Percentiles rank a stretch among this genome's conserved stretches.
Conservation (phyloP, 37 sponge, comb jelly and placozoan genomes). For the Bolinopsis microptera region DNA sequence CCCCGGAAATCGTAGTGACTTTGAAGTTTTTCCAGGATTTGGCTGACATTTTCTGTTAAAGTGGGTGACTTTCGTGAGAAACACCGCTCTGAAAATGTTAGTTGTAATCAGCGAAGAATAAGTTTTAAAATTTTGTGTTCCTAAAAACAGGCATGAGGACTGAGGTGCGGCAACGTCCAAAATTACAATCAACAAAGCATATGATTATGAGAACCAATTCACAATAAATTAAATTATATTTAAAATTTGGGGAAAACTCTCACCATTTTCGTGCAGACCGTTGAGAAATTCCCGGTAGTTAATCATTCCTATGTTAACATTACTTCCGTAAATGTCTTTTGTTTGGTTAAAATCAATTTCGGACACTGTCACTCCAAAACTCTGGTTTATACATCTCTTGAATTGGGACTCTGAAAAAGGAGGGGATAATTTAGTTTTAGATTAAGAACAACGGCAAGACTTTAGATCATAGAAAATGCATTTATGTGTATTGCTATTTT, state of each 20-base stretch:
- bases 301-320: conserved; percentile 17
- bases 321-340: conserved; percentile 69
- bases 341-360: conserved; percentile 72
- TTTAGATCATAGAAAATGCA: too few relatives aligned
- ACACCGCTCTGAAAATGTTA: not conserved
- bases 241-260: too few relatives aligned
- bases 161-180: too few relatives aligned
- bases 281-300: conserved; percentile 35
- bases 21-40: not conserved
- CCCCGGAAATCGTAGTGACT: conserved; percentile 68
- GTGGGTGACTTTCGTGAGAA: not conserved
- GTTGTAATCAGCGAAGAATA: not conserved
- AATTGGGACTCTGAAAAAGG: conserved; percentile 81
- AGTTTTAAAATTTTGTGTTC: too few relatives aligned
- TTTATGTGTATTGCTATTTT: too few relatives aligned
- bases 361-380: conserved; percentile 74
- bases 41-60: not conserved
- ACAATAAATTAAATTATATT: too few relatives aligned
- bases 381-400: conserved; percentile 79
- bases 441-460: too few relatives aligned
- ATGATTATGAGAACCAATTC: too few relatives aligned
- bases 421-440: too few relatives aligned
- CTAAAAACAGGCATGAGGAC: too few relatives aligned
- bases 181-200: too few relatives aligned
- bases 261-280: not conserved